A percentile compares a stretch with the other conserved stretches of the same genome.
Conservation (phyloP, 2,888 invertebrate species). For the Drosophila merina region DNA sequence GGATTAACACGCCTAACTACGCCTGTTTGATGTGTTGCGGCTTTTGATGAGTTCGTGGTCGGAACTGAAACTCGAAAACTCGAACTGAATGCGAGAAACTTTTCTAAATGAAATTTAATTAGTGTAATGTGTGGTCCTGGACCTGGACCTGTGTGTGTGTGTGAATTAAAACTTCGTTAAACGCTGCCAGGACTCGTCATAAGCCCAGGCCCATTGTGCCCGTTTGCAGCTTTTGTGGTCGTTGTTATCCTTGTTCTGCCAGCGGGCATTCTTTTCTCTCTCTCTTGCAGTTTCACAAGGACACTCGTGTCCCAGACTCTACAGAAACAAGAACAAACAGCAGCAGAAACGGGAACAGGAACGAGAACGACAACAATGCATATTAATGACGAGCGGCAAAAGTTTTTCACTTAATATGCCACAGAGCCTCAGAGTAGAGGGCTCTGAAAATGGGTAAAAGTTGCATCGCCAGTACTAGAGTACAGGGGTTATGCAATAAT, state of each 20-base stretch:
- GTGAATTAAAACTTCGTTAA: constrained; percentile 74
- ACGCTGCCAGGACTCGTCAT: constrained; percentile 63
- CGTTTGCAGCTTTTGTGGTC: constrained; percentile 40
- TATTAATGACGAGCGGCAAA: constrained; percentile 80
- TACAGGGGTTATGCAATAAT: constrained; percentile 66
- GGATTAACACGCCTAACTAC: background rate
- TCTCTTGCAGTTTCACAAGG: constrained; percentile 45
- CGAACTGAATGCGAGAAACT: constrained; percentile 45
- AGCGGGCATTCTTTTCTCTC: constrained; percentile 36
- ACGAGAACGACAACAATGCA: constrained; percentile 71
- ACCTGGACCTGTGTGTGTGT: constrained; percentile 17
- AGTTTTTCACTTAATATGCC: constrained; percentile 79
- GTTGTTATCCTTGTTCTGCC: constrained; percentile 44
- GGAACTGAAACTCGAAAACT: constrained; percentile 18
- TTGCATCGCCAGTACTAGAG: constrained; percentile 28
- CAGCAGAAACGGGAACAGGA: background rate
- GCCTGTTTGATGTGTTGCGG: constrained; percentile 16
- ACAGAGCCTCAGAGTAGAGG: constrained; percentile 30
- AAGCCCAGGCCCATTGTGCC: constrained; percentile 39
- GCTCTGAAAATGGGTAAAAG: constrained; percentile 48
- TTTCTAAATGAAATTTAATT: constrained; percentile 74
- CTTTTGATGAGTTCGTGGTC: constrained; percentile 39
- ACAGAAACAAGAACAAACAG: background rate
- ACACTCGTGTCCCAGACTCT: constrained; percentile 49
- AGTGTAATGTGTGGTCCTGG: constrained; percentile 53